Evolutionary conservation across 2,797 vertebrate genomes (phyloP), one percentile per base, ranked within the genome.

Genomic region (Xiphorhynchus erythropygius): DNA sequence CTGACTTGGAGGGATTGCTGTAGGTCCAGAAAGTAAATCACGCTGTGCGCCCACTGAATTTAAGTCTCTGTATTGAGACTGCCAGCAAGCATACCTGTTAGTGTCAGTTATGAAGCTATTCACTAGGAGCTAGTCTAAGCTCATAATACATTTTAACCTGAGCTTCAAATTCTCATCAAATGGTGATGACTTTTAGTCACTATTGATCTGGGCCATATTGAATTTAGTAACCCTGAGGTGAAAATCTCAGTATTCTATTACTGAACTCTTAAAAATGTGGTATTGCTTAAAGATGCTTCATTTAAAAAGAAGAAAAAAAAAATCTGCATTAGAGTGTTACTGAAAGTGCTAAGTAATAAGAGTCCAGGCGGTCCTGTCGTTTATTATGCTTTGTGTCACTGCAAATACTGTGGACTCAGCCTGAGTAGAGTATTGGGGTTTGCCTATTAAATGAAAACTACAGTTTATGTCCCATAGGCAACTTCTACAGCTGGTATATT

Each of bases 191-290:
- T 95, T 92, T 59, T 74, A 94, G 88, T 96, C 46, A 27, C 71
- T 95, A 94, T 95, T 95, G 93, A 93, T 96, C 88, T 94, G 62
- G 57, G 18, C 80, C 39, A 56, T 90, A 95, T 83, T 93, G 90
- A 89, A 89, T 96, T 95, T 63, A 94, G 82, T 90, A 93, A 96
- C 92, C 88, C 69, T 39, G 78, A 85, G 93, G 92, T 95, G 89
- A 94, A 95, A 94, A 94, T 87, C 55, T 94, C 83, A 49, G 41
- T 88, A 60, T 91, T 93, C 87, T 82, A 71, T 95, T 96, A 76
- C 37, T 53, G 77, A 74, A 81, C 70, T 84, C 59, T 52, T 76
- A 52, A 81, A 84, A 91, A 64, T 49, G 18, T 60, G 63, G 30
- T 67, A 23, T 86, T 56, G 56, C 60, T 82, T 84, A 71, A 91